These are phyloP conservation scores for Sesia apiformis DNA, from an alignment of 2,888 invertebrate genomes.

Conservation along the genomic window DNA sequence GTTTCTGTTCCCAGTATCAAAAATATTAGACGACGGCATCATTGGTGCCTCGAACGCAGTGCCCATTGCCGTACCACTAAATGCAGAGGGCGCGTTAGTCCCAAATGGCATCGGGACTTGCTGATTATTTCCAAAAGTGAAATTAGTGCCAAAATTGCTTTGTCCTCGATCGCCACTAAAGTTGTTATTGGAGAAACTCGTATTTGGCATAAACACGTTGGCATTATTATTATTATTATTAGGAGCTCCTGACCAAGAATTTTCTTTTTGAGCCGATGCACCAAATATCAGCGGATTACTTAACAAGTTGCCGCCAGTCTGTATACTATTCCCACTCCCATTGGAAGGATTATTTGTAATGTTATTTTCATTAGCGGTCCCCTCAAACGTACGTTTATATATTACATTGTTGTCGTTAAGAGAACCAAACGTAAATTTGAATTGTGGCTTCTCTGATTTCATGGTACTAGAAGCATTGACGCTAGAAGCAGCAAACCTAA, in stretches of 20 bases:
- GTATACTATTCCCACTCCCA: conserved; percentile 3
- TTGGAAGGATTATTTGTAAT: conserved; percentile 5
- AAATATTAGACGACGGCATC: not conserved
- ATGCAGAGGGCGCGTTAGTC: not conserved
- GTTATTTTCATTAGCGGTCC: conserved; percentile 11
- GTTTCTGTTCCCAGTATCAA: not conserved
- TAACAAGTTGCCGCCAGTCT: conserved; percentile 6
- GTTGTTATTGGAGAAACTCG: not conserved
- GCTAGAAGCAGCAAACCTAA: conserved; percentile 41
- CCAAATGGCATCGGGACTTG: not conserved
- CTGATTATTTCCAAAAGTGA: not conserved
- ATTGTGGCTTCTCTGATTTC: conserved; percentile 33
- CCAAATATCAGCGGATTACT: conserved; percentile 24
- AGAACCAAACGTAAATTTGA: conserved; percentile 39
- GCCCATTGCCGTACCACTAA: not conserved
- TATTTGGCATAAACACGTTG: not conserved
- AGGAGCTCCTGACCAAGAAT: conserved; percentile 28
- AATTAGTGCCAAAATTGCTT: not conserved
- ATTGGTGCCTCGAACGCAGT: not conserved
- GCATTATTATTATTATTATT: conserved; percentile 13
- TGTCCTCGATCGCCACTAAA: not conserved
- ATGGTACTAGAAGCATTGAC: conserved; percentile 15
- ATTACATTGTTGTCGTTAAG: conserved; percentile 21
- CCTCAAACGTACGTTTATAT: conserved; percentile 16
- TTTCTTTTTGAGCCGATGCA: conserved; percentile 31